phyloP scores from a whole-genome alignment of 2,113 vertebrate species.

The Heterotilapia buettikoferi region DNA sequence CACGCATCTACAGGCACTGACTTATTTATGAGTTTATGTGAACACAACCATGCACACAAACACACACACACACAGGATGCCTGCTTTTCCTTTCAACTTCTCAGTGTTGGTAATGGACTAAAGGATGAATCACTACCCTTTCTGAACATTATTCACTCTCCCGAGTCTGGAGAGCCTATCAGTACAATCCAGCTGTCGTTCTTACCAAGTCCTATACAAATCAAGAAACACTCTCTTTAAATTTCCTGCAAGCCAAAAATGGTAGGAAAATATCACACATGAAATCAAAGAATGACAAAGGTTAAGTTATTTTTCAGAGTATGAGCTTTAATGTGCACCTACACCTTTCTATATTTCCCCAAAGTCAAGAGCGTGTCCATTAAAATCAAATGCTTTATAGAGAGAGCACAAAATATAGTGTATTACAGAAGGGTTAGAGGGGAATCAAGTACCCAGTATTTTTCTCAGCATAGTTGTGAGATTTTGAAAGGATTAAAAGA shows the following conservation, averaged over 20 bases:
- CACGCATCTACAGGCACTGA: neutral
- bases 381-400: neutral
- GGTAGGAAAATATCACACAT: neutral
- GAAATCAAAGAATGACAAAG: neutral
- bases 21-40: neutral
- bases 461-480: neutral
- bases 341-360: neutral
- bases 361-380: neutral
- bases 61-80: neutral
- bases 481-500: neutral
- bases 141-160: conserved; percentile 26
- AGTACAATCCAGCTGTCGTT: conserved; percentile 1
- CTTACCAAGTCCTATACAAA: neutral
- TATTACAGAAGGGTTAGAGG: neutral
- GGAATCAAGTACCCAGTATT: neutral
- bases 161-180: neutral
- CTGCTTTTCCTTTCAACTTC: neutral
- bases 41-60: neutral
- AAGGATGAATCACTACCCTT: conserved; percentile 28
- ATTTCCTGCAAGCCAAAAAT: neutral
- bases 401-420: neutral
- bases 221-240: neutral
- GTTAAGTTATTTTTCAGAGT: neutral
- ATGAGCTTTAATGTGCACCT: neutral
- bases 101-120: conserved; percentile 20